Evolutionary conservation across 1,140 invertebrate species (phyloP), one percentile per base, ranked within the genome.

Genomic region (Nasonia giraulti): DNA sequence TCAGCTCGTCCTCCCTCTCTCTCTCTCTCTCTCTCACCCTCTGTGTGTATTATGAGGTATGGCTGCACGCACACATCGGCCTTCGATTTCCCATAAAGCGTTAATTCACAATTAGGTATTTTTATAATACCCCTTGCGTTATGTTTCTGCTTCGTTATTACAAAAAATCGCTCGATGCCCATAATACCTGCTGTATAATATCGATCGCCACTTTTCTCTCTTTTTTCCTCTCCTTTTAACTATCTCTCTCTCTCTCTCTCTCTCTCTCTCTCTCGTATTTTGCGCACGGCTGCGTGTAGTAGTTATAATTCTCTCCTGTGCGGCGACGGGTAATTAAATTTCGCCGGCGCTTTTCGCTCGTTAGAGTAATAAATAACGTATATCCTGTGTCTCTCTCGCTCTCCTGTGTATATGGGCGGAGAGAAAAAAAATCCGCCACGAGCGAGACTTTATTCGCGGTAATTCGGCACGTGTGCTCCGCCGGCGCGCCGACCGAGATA

Each of bases 51-150:
- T 11, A 27, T 10, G 33, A 75, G 17, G 73, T 71, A 71, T 40
- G 37, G 73, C 31, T 44, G 37, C 73, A 71, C 68, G 68, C 73
- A n/a, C 40, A 23, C 37, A 55, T 50, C 44, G 40, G 75, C 40
- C 44, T 55, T 77, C 75, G 75, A 73, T 71, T 69, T 31, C n/a
- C 80, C 71, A 82, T 71, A 55, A 83, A 76, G n/a, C 40, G 17
- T 27, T 73, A 82, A 23, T 82, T 55, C 12, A 6, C 47, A 37
- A 74, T 82, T 40, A 62, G 2, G 17, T 62, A 82, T 82, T 71
- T 33, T 71, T 71, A 71, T 37, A 37, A 37, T 37, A 37, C 33
- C 5, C 68, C 8, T 27, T 27, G 14, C 40, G 33, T 37, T 37
- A 27, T 27, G 33, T 37, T 37, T 37, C 33, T 8, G 6, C 40